A percentile compares a stretch with the other conserved stretches of the same genome.
These are phyloP conservation scores for Xiphophorus birchmanni DNA, from an alignment of 2,797 vertebrate species.

Conservation along the genomic window DNA sequence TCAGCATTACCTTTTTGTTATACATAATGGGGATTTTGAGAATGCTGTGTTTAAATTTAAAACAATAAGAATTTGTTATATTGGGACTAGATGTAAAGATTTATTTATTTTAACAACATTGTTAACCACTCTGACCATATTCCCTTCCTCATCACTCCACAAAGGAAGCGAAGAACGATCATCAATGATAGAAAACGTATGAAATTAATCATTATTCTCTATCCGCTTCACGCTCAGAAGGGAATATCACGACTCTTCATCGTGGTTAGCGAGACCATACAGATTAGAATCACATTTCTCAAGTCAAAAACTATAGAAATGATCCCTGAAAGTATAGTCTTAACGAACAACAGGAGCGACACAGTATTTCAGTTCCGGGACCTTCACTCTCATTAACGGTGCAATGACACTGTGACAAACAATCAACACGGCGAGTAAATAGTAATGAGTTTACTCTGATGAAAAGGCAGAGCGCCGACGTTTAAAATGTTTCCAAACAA, in stretches of 20 bases:
- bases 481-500: accelerated
- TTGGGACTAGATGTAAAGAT: too few relatives aligned
- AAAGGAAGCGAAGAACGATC: constrained; percentile 34
- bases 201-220: not conserved
- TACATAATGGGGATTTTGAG: too few relatives aligned
- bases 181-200: constrained; percentile 41
- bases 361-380: accelerated
- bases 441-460: not conserved
- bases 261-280: constrained; percentile 68
- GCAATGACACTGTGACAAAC: accelerated
- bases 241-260: constrained; percentile 62
- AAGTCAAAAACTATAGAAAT: constrained; percentile 78
- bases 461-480: accelerated
- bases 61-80: too few relatives aligned
- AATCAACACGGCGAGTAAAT: accelerated
- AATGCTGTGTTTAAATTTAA: too few relatives aligned
- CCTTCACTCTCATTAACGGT: not conserved
- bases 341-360: accelerated
- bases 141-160: constrained; percentile 24
- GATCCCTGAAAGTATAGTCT: constrained; percentile 83
- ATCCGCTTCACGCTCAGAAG: constrained; percentile 43
- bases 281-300: constrained; percentile 74
- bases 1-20: too few relatives aligned
- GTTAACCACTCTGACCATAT: constrained; percentile 48
- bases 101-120: too few relatives aligned